phyloP scores from a whole-genome alignment of 1,140 invertebrate genomes.

The Trichonephila clavipes region DNA sequence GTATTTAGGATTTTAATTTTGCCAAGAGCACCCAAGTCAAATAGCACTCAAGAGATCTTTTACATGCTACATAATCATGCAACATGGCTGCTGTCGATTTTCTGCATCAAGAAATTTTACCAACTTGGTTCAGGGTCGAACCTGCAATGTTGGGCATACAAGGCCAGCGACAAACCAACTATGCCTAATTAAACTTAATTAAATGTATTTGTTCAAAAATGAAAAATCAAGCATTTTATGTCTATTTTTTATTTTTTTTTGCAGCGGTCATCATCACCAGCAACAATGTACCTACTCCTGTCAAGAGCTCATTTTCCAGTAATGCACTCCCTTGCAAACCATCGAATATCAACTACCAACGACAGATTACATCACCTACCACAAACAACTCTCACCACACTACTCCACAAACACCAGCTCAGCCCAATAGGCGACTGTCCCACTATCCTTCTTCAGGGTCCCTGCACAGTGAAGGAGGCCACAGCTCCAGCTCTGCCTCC shows the following conservation, averaged over 20 bases:
- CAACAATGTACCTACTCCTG: slow-evolving; percentile 67
- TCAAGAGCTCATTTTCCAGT: slow-evolving; percentile 47
- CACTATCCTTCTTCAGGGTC: slow-evolving; percentile 93
- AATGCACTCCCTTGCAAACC: slow-evolving; percentile 59
- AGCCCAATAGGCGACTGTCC: slow-evolving; percentile 83
- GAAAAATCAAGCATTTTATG: too few species aligned
- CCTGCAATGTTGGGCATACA: too few species aligned
- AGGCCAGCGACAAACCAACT: too few species aligned
- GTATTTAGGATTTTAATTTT: too few species aligned
- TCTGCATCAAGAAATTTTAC: too few species aligned
- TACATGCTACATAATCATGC: too few species aligned
- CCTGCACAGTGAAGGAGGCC: slow-evolving; percentile 90
- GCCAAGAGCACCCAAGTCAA: too few species aligned
- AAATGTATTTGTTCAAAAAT: too few species aligned
- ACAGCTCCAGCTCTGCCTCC: slow-evolving; percentile 90
- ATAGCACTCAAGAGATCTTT: too few species aligned
- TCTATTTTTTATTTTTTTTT: neutral
- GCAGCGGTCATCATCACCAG: slow-evolving; percentile 75
- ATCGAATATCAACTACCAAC: slow-evolving; percentile 64
- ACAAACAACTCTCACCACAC: slow-evolving; percentile 66
- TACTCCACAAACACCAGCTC: slow-evolving; percentile 37
- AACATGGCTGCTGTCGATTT: too few species aligned
- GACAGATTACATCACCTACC: slow-evolving; percentile 66
- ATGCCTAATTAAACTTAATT: too few species aligned
- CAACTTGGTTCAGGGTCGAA: too few species aligned